These are phyloP conservation scores for Acrocephalus kingi DNA, from an alignment of 2,113 vertebrate species.

Conservation along the genomic window DNA sequence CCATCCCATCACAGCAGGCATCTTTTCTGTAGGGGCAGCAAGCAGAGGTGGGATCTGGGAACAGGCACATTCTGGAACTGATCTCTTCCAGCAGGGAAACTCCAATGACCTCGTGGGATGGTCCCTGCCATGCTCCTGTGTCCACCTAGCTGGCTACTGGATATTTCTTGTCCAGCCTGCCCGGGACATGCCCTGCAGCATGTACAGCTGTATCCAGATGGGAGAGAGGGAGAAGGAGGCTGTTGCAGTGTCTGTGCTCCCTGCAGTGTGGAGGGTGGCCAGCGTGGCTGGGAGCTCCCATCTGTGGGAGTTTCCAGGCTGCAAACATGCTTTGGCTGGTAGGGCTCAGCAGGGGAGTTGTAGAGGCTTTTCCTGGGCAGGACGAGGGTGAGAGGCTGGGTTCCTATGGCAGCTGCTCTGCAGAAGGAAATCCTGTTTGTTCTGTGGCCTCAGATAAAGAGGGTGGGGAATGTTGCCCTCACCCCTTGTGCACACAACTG, in stretches of 20 bases:
- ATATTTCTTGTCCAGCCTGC: neutral
- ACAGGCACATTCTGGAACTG: neutral
- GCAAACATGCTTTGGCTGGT: neutral
- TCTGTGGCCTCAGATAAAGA: conserved; percentile 12
- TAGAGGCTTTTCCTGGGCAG: neutral
- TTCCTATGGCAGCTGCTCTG: neutral
- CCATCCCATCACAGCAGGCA: neutral
- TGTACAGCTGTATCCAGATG: neutral
- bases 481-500: neutral
- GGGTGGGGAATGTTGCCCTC: neutral
- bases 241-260: neutral
- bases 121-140: neutral
- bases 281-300: accelerated
- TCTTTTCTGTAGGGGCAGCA: neutral
- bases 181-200: neutral
- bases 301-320: neutral
- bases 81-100: neutral
- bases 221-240: neutral
- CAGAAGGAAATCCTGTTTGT: neutral
- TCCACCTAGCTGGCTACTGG: neutral
- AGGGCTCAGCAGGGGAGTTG: neutral
- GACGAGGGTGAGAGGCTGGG: neutral
- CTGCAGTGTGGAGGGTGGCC: neutral
- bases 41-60: neutral
- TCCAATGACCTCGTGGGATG: neutral